A percentile compares a stretch with the other conserved stretches of the same genome.
Conservation (phyloP, 2,797 vertebrate genomes). For the Anas capensis region DNA sequence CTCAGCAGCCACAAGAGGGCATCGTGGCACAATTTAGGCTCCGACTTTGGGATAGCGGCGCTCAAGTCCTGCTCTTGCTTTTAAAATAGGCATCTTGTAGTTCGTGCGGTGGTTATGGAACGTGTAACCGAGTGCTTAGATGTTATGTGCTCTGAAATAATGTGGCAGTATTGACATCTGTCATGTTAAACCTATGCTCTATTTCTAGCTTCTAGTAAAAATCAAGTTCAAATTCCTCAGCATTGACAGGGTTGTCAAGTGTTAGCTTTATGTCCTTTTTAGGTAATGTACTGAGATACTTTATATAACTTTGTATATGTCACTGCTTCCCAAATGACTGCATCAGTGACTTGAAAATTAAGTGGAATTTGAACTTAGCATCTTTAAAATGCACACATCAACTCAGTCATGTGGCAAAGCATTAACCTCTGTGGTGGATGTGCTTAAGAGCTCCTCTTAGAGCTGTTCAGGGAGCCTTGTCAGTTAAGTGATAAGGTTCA, state of each 20-base stretch:
- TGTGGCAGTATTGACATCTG: not conserved
- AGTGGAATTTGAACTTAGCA: not conserved
- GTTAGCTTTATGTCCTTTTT: not conserved
- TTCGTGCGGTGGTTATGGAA: not conserved
- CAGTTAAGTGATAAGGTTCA: not conserved
- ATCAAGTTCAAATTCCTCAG: fast-evolving
- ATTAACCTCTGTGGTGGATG: not conserved
- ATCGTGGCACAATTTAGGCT: not conserved
- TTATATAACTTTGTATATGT: not conserved
- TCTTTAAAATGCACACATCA: not conserved
- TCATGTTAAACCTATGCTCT: fast-evolving
- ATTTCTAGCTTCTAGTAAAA: not conserved
- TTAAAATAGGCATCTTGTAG: not conserved
- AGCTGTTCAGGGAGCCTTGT: not conserved
- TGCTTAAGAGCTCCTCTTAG: not conserved
- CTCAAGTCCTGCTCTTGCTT: not conserved
- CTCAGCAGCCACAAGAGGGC: not conserved
- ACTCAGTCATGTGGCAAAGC: not conserved
- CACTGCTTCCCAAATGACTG: not conserved
- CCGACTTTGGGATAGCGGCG: not conserved
- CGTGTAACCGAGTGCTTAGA: fast-evolving
- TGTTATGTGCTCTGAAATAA: fast-evolving
- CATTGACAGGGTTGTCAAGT: fast-evolving
- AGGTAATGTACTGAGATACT: not conserved
- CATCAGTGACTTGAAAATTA: not conserved